Evolutionary conservation across 2,797 vertebrate species (phyloP), one percentile per base, ranked within the genome.

Genomic region (Discoglossus pictus): DNA sequence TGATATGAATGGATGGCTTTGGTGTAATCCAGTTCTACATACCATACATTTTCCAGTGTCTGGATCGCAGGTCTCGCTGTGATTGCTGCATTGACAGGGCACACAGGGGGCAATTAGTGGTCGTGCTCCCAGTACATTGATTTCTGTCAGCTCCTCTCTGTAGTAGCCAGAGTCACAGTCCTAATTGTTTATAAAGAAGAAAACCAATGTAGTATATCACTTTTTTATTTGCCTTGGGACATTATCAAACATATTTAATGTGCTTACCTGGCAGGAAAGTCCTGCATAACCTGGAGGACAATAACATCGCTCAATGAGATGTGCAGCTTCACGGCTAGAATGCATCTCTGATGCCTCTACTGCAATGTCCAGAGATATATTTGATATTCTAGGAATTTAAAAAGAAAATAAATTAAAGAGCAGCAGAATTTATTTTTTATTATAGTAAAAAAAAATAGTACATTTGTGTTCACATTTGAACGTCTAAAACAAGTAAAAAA

Each of bases 1-100:
- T 31, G 27, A 31, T 31, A 31, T 31, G 27, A 31, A 31, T 31
- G 27, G 4, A 31, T 4, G 27, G 27, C 27, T 31, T 8, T 8
- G 27, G 27, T 31, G 27, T 31, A 31, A 31, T 31, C 4, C 4
- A 4, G 8, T 31, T 47, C 6, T 25, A 46, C 88, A 17, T 85
- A 98, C 97, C 93, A 88, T 83, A 68, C 96, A 99, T n/a, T 80
- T 84, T 20, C 96, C 96, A 0, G 90, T 95, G 73, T 93, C 84
- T 0, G 73, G 58, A 74, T 98, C 79, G 67, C 97, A 99, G 17
- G 65, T 67, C 21, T 85, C 74, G 34, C 93, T 97, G 84, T 98
- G 95, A 78, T 93, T 91, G 84, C 86, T 92, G 79, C 97, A 99
- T 60, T 74, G 88, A 71, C 96, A 99, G 0, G 74, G 89, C 9